phyloP scores from a whole-genome alignment of 1,140 invertebrate species.

The Akabosia matsudoensis region DNA sequence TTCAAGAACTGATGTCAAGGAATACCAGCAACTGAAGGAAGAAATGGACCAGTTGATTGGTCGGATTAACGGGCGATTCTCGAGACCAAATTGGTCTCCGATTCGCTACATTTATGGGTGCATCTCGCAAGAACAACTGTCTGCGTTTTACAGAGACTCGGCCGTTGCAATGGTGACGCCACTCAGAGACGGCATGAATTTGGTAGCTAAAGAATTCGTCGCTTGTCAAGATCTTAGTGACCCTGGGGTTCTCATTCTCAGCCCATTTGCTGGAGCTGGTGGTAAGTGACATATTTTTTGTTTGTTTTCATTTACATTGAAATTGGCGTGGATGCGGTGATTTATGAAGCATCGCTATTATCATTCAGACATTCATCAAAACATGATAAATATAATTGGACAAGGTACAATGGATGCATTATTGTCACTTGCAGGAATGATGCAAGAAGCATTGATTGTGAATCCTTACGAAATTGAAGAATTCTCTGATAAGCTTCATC shows the following conservation, averaged over 20 bases:
- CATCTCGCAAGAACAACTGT: constrained; percentile 51
- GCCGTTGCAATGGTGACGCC: constrained; percentile 53
- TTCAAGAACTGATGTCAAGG: constrained; percentile 54
- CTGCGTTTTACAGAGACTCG: constrained; percentile 53
- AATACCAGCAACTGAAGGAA: constrained; percentile 54
- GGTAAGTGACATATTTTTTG: constrained; percentile 37
- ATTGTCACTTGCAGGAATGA: constrained; percentile 43
- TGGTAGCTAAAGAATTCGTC: constrained; percentile 56
- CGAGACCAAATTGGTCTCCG: constrained; percentile 54
- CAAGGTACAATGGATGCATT: no score
- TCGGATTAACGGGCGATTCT: constrained; percentile 53
- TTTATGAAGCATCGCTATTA: no score
- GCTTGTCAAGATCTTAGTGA: constrained; percentile 52
- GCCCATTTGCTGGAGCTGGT: constrained; percentile 53
- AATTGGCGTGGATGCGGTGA: no score
- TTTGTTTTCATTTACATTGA: not conserved
- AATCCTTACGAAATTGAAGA: constrained; percentile 54
- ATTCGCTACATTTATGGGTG: constrained; percentile 55
- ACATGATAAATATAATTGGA: no score
- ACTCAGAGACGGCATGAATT: constrained; percentile 55
- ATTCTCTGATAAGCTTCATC: constrained; percentile 52
- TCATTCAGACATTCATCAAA: no score
- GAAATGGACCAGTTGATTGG: constrained; percentile 54
- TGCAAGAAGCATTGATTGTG: constrained; percentile 53
- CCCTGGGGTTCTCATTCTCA: constrained; percentile 54